Evolutionary conservation across 2,113 vertebrate genomes (phyloP), one percentile per base, ranked within the genome.

Genomic region (Dissostichus mawsoni): DNA sequence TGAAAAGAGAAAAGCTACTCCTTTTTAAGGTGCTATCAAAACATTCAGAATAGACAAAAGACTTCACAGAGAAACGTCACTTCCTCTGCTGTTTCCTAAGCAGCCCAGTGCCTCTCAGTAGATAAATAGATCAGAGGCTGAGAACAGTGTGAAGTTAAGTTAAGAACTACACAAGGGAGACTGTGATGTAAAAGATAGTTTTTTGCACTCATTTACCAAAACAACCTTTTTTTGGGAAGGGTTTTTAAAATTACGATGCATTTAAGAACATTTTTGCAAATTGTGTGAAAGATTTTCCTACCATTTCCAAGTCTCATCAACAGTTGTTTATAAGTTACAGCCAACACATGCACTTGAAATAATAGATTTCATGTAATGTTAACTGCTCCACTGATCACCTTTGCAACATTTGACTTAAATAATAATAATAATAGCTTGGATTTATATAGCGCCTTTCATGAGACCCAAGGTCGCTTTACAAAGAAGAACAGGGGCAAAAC

Each of bases 51-150:
- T 29, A 29, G 29, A 29, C 29, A 29, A 29, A 29, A 29, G 29
- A 74, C 65, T 86, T 88, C 76, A 74, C 55, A 73, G 67, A 77
- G 74, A 83, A 74, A 55, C 14, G 57, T 81, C 11, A n/a, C 62
- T 78, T 84, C 73, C 78, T 81, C 12, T 45, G 66, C 68, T 69
- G 50, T 81, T 78, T 76, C 74, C 70, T 6, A 23, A 72, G 36
- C 20, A 51, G 63, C 53, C 61, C 50, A 10, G 23, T 50, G 65
- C 69, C 63, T 61, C 76, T 71, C 68, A 8, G 64, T 74, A 47
- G 16, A 74, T 52, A 57, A 2, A 64, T 78, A 88, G 69, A 86
- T 91, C 76, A 91, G 79, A 87, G 69, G 66, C 82, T 52, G 65
- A 71, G 76, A 87, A 73, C 78, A 62, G 78, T 45, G 69, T 82